Evolutionary conservation across 2,888 invertebrate genomes (phyloP).

Genomic region (Atrina japonica): DNA sequence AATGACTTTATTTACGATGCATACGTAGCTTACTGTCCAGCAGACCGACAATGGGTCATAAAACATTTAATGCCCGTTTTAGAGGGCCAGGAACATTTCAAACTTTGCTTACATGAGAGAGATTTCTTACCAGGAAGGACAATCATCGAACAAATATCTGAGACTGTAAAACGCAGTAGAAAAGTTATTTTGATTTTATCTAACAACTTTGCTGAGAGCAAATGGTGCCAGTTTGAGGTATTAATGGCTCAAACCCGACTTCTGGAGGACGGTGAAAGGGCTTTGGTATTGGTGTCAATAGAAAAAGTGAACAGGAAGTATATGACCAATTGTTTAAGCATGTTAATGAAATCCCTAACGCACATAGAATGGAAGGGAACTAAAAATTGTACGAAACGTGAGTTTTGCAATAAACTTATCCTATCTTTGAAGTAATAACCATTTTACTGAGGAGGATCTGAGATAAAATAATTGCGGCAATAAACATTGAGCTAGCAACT

Average conservation of each 20-base stretch:
- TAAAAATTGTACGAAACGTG: no score
- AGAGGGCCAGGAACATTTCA: conserved; percentile 82
- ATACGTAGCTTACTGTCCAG: conserved; percentile 87
- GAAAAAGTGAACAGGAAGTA: conserved; percentile 85
- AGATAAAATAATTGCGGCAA: no score
- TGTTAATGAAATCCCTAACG: conserved; percentile 86
- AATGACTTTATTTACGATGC: conserved; percentile 84
- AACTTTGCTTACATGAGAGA: conserved; percentile 86
- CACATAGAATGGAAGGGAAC: conserved; percentile 85
- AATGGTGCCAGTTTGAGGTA: conserved; percentile 89
- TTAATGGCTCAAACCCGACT: conserved; percentile 85
- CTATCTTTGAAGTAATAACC: no score
- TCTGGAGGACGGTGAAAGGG: conserved; percentile 82
- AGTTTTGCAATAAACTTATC: no score
- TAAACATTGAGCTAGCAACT: no score
- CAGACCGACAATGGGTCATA: conserved; percentile 85
- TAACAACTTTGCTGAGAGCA: conserved; percentile 85
- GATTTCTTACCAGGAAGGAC: conserved; percentile 87
- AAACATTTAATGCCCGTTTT: conserved; percentile 85
- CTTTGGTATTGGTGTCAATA: conserved; percentile 85
- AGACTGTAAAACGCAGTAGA: conserved; percentile 86
- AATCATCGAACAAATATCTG: conserved; percentile 87
- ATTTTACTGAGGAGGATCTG: no score
- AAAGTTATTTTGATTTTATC: conserved; percentile 86
- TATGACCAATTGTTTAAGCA: conserved; percentile 85